phyloP scores from a whole-genome alignment of 2,797 vertebrate genomes.

The Rhabdomys pumilio region DNA sequence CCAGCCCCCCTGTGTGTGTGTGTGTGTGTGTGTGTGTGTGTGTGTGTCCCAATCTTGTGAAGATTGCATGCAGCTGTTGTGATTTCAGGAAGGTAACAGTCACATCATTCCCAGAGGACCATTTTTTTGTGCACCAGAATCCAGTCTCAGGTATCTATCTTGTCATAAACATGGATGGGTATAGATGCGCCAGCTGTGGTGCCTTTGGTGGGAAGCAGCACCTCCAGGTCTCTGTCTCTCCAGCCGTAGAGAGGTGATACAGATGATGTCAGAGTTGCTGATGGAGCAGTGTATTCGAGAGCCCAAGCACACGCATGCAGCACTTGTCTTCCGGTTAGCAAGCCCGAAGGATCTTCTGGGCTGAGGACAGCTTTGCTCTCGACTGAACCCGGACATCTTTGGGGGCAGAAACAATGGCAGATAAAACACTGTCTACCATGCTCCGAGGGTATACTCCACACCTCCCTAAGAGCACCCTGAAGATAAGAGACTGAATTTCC shows the following conservation, averaged over 20 bases:
- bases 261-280: neutral
- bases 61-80: neutral
- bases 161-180: neutral
- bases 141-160: neutral
- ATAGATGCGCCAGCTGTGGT: neutral
- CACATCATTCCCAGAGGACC: neutral
- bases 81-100: neutral
- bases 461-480: neutral
- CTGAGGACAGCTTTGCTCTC: neutral
- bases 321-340: neutral
- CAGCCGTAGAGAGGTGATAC: neutral
- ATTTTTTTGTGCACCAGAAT: neutral
- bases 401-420: neutral
- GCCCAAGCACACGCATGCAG: neutral
- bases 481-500: slow-evolving; percentile 12
- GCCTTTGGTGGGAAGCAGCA: neutral
- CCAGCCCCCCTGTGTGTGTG: too few species aligned
- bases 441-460: accelerated
- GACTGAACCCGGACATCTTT: neutral
- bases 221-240: neutral
- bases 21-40: too few species aligned
- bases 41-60: neutral
- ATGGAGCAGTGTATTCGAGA: neutral
- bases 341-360: neutral
- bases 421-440: accelerated